Percentiles rank a stretch among this genome's conserved stretches.
Evolutionary conservation across 1,140 invertebrate species (phyloP).

Genomic region (Bombus haemorrhoidalis): DNA sequence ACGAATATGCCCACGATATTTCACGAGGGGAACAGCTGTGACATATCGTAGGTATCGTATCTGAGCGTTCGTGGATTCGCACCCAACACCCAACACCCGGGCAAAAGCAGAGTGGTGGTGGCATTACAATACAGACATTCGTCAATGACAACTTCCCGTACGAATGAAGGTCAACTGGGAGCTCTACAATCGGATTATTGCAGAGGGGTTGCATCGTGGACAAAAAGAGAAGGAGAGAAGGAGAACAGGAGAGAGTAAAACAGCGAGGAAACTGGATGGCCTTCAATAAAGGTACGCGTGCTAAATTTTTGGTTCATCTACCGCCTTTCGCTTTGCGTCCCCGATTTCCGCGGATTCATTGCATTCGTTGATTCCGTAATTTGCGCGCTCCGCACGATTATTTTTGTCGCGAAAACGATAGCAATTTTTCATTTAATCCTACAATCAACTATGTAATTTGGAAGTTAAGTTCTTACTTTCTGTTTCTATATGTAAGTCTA

Average conservation of each 20-base stretch:
- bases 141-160: slow-evolving; percentile 26
- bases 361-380: neutral
- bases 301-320: slow-evolving; percentile 23
- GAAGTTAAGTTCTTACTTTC: neutral
- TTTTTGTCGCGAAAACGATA: neutral
- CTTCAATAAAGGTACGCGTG: slow-evolving; percentile 36
- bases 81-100: neutral
- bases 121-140: slow-evolving; percentile 16
- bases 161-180: slow-evolving; percentile 29
- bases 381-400: neutral
- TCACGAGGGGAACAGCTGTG: slow-evolving; percentile 24
- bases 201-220: slow-evolving; percentile 43
- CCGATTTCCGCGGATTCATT: neutral
- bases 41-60: slow-evolving; percentile 36
- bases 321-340: neutral
- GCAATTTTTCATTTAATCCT: neutral
- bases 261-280: slow-evolving; percentile 22
- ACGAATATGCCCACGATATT: slow-evolving; percentile 3
- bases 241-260: neutral
- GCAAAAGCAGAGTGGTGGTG: slow-evolving; percentile 1
- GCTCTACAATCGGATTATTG: neutral
- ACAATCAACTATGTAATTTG: neutral
- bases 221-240: neutral
- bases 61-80: slow-evolving; percentile 4
- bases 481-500: neutral